Conservation (phyloP, 2,888 invertebrate species). For the Liposcelis brunnea region DNA sequence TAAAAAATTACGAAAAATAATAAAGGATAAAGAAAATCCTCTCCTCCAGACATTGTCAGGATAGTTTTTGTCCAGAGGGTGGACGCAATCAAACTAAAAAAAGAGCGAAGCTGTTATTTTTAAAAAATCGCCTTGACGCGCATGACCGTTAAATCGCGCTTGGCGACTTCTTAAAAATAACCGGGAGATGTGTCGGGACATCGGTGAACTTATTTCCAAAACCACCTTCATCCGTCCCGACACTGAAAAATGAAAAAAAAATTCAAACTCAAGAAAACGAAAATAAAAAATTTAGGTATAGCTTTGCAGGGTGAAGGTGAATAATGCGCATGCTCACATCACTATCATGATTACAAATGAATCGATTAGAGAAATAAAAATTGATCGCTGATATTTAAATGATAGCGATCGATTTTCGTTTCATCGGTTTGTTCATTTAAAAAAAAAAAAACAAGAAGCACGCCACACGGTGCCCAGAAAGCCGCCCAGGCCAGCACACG, state of each 20-base stretch:
- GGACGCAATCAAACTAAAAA: slow-evolving; percentile 15
- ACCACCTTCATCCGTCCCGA: neutral
- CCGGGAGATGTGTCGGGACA: too few species aligned
- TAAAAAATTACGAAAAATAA: slow-evolving; percentile 3
- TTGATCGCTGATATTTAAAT: too few species aligned
- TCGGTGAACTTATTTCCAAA: too few species aligned
- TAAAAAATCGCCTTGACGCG: neutral
- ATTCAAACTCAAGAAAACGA: neutral
- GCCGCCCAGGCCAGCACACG: neutral
- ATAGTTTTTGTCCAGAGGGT: slow-evolving; percentile 18
- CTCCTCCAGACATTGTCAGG: slow-evolving; percentile 19
- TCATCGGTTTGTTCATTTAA: too few species aligned
- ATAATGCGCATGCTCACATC: slow-evolving; percentile 1
- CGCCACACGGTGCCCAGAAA: slow-evolving; percentile 8
- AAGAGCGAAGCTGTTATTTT: slow-evolving; percentile 6
- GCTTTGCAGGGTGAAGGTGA: slow-evolving; percentile 4
- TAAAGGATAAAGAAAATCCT: slow-evolving; percentile 7
- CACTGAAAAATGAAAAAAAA: neutral
- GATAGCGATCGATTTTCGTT: too few species aligned
- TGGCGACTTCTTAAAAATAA: neutral
- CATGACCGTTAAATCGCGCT: too few species aligned
- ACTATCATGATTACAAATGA: too few species aligned
- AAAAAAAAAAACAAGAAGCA: too few species aligned
- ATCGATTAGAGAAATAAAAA: too few species aligned
- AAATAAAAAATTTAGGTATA: neutral